Base-by-base conservation (phyloP, 2,888 invertebrate species). In the Drosophila anceps region DNA sequence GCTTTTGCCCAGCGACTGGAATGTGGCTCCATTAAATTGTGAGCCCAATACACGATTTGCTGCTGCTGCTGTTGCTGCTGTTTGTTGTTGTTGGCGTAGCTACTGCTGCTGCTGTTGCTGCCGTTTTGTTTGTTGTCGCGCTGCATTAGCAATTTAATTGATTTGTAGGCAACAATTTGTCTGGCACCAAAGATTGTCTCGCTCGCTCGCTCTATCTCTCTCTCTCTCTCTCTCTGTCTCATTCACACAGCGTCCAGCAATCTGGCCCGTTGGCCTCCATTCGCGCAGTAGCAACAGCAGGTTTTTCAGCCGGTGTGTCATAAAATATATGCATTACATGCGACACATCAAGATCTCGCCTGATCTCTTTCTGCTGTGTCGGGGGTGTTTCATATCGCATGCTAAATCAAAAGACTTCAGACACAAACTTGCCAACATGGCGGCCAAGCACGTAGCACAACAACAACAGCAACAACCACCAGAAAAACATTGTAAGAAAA, bases 81-180 rank as follows among this genome's bases (percentile, higher is more conserved):
- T 12, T 57, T 74, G 31, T 4, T 37, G 43, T 24, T 61, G 65
- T 43, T 44, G 61, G 13, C 58, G 65, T 35, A 41, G 62, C 41
- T 64, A 53, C 41, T 60, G 67, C 35, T 66, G 43, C 27, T 67
- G 66, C 43, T 66, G 43, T 20, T 67, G 66, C 43, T 64, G 78
- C 39, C 59, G 70, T 79, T 80, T 81, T 73, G 66, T 84, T 84
- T 31, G 68, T 66, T 83, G 76, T 79, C 81, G 81, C 79, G 54
- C 72, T 81, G 76, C 84, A 81, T 82, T 84, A 84, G 79, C 80
- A 84, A 78, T 84, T 84, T 81, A 81, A 81, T 84, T 81, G 85
- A 86, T 86, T 86, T 86, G 86, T 88, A 82, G 85, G 90, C 90
- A 80, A 84, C 86, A 90, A 90, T 90, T 86, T 86, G 85, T 86